phyloP scores from a whole-genome alignment of 2,113 vertebrate species.

The Lepus americanus region DNA sequence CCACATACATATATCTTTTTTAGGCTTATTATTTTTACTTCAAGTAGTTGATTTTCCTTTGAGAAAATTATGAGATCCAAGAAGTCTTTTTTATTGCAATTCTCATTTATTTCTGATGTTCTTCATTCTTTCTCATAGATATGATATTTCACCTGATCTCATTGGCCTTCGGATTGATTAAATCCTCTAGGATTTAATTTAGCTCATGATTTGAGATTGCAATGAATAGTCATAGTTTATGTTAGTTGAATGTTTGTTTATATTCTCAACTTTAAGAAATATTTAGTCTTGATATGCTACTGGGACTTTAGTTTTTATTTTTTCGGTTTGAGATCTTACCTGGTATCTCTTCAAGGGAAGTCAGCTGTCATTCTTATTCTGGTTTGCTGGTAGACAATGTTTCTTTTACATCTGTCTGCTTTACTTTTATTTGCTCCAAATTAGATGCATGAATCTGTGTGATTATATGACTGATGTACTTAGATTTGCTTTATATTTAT shows the following conservation, averaged over 20 bases:
- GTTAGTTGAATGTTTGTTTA: background rate
- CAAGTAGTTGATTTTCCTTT: background rate
- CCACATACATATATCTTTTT: background rate
- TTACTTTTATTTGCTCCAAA: background rate
- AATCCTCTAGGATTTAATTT: background rate
- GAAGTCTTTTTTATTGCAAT: background rate
- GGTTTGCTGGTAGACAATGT: background rate
- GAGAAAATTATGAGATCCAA: background rate
- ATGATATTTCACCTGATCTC: background rate
- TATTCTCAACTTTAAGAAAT: background rate
- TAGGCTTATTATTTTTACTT: constrained; percentile 11
- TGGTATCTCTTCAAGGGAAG: background rate
- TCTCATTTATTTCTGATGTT: background rate
- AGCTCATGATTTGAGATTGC: background rate
- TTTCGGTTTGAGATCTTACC: background rate
- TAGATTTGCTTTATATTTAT: background rate
- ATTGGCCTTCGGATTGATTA: background rate
- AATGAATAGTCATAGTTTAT: background rate
- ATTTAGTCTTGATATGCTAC: background rate
- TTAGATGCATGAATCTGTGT: background rate
- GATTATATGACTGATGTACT: background rate
- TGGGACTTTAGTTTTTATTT: background rate
- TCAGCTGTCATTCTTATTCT: background rate
- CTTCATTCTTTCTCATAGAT: background rate
- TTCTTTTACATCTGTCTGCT: constrained; percentile 3